Evolutionary conservation across 2,888 invertebrate species (phyloP).

Genomic region (Danaus chrysippus): DNA sequence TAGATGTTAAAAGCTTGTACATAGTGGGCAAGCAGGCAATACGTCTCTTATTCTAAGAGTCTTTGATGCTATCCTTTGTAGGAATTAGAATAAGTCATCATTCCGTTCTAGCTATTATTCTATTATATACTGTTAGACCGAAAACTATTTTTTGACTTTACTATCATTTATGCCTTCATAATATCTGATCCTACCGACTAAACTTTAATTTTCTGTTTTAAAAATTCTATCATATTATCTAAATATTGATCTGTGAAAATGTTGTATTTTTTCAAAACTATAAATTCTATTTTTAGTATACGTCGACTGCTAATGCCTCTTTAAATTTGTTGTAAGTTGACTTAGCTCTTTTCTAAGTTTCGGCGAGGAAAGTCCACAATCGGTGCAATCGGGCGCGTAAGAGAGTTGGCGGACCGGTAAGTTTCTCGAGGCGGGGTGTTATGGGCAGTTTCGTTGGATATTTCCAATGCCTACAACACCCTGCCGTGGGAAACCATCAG

Average conservation of each 20-base stretch:
- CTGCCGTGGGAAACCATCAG: too few species aligned
- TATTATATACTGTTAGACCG: too few species aligned
- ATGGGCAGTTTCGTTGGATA: too few species aligned
- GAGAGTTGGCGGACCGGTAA: too few species aligned
- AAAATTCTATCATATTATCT: slow-evolving; percentile 10
- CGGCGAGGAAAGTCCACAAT: too few species aligned
- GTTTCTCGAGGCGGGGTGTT: too few species aligned
- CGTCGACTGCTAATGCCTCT: neutral
- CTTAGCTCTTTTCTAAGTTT: neutral
- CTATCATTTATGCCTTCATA: slow-evolving; percentile 17
- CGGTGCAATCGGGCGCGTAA: too few species aligned
- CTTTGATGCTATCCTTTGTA: slow-evolving; percentile 9
- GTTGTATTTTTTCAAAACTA: slow-evolving; percentile 10
- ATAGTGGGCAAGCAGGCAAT: slow-evolving; percentile 23
- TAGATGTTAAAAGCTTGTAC: slow-evolving; percentile 21
- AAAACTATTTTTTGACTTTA: too few species aligned
- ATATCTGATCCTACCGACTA: slow-evolving; percentile 19
- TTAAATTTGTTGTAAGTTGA: neutral
- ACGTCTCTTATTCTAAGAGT: slow-evolving; percentile 18
- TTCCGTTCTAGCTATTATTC: too few species aligned
- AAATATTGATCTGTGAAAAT: slow-evolving; percentile 8
- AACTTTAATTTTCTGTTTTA: slow-evolving; percentile 22
- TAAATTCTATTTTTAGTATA: slow-evolving; percentile 10
- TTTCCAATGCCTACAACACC: too few species aligned
- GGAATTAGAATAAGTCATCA: too few species aligned